Conservation (phyloP, 2,113 vertebrate genomes). For the Barnardius zonarius region DNA sequence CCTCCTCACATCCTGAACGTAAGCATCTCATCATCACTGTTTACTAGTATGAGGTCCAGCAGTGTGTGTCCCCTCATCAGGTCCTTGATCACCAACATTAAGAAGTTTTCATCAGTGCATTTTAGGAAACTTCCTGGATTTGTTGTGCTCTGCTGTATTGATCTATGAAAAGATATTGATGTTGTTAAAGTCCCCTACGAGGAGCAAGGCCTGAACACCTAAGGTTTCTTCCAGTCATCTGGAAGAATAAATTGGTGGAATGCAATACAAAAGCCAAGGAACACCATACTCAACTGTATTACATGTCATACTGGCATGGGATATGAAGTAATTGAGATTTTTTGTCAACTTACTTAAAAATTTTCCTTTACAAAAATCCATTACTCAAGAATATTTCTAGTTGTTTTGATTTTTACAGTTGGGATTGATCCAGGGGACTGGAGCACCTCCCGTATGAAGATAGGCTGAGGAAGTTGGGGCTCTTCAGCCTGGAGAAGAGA, state of each 20-base stretch:
- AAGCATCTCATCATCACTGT: not conserved
- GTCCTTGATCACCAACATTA: rapidly evolving
- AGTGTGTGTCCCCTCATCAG: not conserved
- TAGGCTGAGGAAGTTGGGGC: too few species aligned
- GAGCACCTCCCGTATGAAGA: not conserved
- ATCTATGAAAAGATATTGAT: not conserved
- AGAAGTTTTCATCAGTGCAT: not conserved
- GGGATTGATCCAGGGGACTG: not conserved
- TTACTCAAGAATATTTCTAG: not conserved
- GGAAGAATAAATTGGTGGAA: not conserved
- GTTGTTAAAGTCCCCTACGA: not conserved
- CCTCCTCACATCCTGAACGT: not conserved
- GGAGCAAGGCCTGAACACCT: rapidly evolving
- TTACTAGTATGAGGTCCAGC: not conserved
- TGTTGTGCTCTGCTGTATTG: not conserved
- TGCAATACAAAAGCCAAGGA: not conserved
- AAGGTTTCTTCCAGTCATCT: not conserved
- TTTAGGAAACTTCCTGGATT: not conserved
- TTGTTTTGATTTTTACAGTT: not conserved
- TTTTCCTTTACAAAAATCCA: not conserved
- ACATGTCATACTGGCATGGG: not conserved
- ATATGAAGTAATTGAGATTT: not conserved
- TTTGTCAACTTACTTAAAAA: not conserved
- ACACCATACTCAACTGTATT: not conserved
- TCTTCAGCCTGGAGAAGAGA: too few species aligned